Evolutionary conservation across 2,888 invertebrate genomes (phyloP).

Genomic region (Drosophila mimetica): DNA sequence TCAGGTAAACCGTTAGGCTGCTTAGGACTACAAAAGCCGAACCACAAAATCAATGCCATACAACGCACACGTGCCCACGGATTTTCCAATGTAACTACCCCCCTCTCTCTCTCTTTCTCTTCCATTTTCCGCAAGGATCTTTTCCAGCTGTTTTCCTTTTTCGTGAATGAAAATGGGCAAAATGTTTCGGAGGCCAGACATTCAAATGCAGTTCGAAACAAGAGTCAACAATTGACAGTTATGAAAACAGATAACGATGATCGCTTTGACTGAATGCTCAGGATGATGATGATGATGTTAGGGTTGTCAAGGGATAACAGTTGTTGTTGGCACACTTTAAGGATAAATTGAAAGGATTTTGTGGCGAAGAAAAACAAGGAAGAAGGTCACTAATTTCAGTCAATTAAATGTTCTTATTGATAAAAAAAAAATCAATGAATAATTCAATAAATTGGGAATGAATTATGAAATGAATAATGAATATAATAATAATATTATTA

Average conservation of each 20-base stretch:
- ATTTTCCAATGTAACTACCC: conserved; percentile 5
- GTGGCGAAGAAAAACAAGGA: conserved; percentile 1
- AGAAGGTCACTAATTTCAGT: neutral
- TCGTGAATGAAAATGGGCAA: conserved; percentile 54
- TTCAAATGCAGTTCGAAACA: conserved; percentile 64
- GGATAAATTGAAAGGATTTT: conserved; percentile 20
- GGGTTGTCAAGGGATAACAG: conserved; percentile 26
- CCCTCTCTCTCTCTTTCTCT: neutral
- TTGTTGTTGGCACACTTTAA: conserved; percentile 37
- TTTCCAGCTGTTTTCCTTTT: conserved; percentile 45
- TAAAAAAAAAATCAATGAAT: conserved; percentile 3
- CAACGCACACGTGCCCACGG: conserved; percentile 45
- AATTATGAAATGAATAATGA: neutral
- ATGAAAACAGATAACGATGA: conserved; percentile 73
- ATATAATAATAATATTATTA: too few species aligned
- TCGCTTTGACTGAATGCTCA: conserved; percentile 44
- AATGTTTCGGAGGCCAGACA: conserved; percentile 28
- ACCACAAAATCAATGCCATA: conserved; percentile 58
- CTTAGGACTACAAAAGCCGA: conserved; percentile 42
- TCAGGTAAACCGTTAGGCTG: conserved; percentile 66
- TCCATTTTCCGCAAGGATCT: conserved; percentile 21
- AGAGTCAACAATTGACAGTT: conserved; percentile 79
- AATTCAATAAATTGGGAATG: too few species aligned
- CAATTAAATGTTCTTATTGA: neutral
- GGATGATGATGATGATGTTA: conserved; percentile 28